Evolutionary conservation across 2,888 invertebrate species (phyloP).

Genomic region (Chymomyza fuscimana): DNA sequence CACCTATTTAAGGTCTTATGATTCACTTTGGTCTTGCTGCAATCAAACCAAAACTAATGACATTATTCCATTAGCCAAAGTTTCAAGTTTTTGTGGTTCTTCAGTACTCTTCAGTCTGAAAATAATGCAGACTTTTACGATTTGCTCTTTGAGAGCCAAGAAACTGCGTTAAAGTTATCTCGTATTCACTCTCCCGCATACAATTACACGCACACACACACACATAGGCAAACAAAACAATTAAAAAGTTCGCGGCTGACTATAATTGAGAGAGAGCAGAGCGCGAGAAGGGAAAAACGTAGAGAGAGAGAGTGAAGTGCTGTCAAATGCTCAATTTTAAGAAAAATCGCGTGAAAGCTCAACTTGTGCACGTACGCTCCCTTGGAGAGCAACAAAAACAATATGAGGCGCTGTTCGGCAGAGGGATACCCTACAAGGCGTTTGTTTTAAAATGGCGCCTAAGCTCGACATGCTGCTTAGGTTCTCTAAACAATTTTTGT

Average conservation of each 20-base stretch:
- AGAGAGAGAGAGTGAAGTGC: constrained; percentile 26
- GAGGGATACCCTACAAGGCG: too few relatives aligned
- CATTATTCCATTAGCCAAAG: background rate
- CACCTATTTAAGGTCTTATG: too few relatives aligned
- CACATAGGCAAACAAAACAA: constrained; percentile 48
- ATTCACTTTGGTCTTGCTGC: too few relatives aligned
- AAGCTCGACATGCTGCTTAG: too few relatives aligned
- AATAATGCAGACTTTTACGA: background rate
- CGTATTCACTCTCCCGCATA: background rate
- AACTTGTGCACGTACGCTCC: constrained; percentile 64
- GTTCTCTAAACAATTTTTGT: too few relatives aligned
- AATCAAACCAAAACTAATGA: background rate
- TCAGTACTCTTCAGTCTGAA: background rate
- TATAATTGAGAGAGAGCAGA: constrained; percentile 24
- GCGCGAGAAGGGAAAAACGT: background rate
- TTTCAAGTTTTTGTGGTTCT: background rate
- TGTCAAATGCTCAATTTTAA: constrained; percentile 37
- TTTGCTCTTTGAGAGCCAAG: background rate
- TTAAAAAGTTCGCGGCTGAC: constrained; percentile 67
- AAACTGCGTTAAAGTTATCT: background rate
- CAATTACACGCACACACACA: too few relatives aligned
- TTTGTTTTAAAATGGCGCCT: too few relatives aligned
- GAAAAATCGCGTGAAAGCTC: constrained; percentile 46
- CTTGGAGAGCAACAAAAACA: background rate
- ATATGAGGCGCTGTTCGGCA: too few relatives aligned